Percentiles rank a stretch among this genome's conserved stretches.
phyloP scores from a whole-genome alignment of 1,140 invertebrate genomes.

The Bactericera cockerelli region DNA sequence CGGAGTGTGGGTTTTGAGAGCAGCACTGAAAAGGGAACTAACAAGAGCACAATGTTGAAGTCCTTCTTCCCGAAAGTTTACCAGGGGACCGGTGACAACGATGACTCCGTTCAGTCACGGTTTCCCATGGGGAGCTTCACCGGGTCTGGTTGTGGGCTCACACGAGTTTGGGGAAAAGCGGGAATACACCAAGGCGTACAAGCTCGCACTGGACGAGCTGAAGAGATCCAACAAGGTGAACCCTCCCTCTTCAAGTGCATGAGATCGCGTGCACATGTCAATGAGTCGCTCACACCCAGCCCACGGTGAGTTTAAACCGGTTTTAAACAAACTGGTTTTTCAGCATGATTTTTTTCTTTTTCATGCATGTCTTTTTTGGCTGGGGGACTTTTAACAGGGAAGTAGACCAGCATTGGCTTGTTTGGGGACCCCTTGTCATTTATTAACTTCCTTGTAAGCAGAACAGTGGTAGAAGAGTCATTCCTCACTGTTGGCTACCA shows the following conservation, averaged over 20 bases:
- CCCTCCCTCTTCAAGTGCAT: slow-evolving; percentile 45
- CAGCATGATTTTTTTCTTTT: too few species aligned
- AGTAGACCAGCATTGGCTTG: too few species aligned
- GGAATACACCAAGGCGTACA: slow-evolving; percentile 53
- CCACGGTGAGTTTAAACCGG: too few species aligned
- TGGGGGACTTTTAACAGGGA: too few species aligned
- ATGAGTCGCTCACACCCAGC: slow-evolving; percentile 61
- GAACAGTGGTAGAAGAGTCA: too few species aligned
- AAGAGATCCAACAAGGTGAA: slow-evolving; percentile 37
- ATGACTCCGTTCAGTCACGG: not conserved
- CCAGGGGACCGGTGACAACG: slow-evolving; percentile 7
- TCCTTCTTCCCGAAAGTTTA: not conserved
- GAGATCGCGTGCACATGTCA: slow-evolving; percentile 47
- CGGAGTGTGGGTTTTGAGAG: too few species aligned
- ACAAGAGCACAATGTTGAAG: not conserved
- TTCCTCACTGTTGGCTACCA: too few species aligned
- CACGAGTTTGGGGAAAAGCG: slow-evolving; percentile 55
- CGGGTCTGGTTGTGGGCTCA: slow-evolving; percentile 38
- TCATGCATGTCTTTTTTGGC: too few species aligned
- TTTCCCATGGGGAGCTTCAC: slow-evolving; percentile 11
- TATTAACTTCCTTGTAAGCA: too few species aligned
- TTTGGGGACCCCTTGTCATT: too few species aligned
- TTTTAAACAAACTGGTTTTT: too few species aligned
- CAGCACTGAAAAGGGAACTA: too few species aligned
- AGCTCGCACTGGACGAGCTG: slow-evolving; percentile 43